These are phyloP conservation scores for Alca torda DNA, from an alignment of 2,797 vertebrate genomes.

Conservation along the genomic window DNA sequence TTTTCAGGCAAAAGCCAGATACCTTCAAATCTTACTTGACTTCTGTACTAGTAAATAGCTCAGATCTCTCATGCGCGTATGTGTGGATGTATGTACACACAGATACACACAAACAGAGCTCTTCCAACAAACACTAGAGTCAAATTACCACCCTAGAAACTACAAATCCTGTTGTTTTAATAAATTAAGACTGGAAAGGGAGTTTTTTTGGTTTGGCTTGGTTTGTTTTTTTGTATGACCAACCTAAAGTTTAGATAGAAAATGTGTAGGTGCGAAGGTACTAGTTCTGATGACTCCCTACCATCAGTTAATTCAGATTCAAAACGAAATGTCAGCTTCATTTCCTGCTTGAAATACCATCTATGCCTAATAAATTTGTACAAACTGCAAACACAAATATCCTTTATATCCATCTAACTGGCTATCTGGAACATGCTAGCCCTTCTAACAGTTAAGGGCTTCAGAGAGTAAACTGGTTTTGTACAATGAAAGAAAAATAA, in stretches of 20 bases:
- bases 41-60: background rate
- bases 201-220: background rate
- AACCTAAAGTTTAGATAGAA: background rate
- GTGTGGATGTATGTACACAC: fast-evolving
- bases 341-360: background rate
- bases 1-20: background rate
- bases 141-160: background rate
- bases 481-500: background rate
- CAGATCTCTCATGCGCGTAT: fast-evolving
- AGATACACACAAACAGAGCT: background rate
- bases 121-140: background rate
- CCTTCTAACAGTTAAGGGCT: background rate
- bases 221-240: background rate
- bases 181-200: background rate
- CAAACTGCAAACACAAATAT: background rate
- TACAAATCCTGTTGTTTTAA: background rate
- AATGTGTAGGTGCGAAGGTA: background rate
- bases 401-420: background rate
- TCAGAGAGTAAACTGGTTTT: background rate
- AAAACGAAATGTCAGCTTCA: background rate
- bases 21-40: background rate
- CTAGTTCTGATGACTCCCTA: background rate
- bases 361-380: background rate
- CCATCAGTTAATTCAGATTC: background rate
- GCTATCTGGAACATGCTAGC: background rate